Base-by-base conservation (phyloP, 2,797 vertebrate species). In the Buceros bicornis region DNA sequence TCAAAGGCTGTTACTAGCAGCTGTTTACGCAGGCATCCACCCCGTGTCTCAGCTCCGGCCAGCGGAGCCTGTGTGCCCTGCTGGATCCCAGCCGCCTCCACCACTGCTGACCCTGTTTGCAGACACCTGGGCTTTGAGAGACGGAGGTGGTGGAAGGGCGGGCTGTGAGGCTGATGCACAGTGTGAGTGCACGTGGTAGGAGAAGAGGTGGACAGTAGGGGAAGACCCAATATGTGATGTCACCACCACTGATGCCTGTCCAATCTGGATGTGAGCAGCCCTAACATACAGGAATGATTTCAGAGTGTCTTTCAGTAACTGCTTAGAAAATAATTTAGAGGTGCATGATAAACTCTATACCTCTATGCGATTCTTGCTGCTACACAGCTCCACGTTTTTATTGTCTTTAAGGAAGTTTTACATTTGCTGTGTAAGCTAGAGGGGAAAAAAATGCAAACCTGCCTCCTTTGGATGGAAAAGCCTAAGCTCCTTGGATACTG, bases 401-500 rank as follows among this genome's bases (percentile, higher is more conserved):
- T 16, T 35, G 33, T 28, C 79, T 71, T 28, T 8, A 69, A 58
- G 47, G 35, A 93, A 51, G 18, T 50, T 81, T 91, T 86, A 69
- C 10, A 29, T 86, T 78, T 87, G 16, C 54, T 62, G 6, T 58
- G 18, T 71, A 82, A 79, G 21, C 61, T 83, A 79, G 54, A 87
- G 16, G 19, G 48, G 18, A 22, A 80, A 85, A 85, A 77, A 76
- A 48, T 31, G 20, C 31, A 72, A 94, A 56, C 6, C 29, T 64
- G 13, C 20, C 31, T 83, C 45, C 54, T 88, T 66, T 5, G 4
- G 58, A 79, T 60, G 54, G 72, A 83, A 56, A 88, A 79, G 28
- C 54, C 61, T 78, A 58, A 88, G 47, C 22, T 94, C 66, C 66
- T 77, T 93, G 80, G 91, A 93, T 90, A 95, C 77, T 42, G 74